Base-by-base conservation (phyloP, 30 jellyfish, hydroid and myxozoan species). In the Rhopilema esculentum region DNA sequence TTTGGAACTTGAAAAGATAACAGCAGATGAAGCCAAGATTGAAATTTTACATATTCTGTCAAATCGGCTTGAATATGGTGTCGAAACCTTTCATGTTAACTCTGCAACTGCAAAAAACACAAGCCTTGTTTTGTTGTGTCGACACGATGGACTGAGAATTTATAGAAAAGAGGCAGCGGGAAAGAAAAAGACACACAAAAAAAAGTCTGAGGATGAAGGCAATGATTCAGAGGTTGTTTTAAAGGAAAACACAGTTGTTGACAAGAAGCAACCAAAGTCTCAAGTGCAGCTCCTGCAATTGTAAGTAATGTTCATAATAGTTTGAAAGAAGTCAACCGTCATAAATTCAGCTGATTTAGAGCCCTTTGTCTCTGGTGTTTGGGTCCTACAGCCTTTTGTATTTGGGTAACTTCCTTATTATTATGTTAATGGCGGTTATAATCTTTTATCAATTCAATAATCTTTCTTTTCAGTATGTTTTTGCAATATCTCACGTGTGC, bases 81-180 rank as follows among this genome's bases (percentile, higher is more conserved):
- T 95, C 20, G 98, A 95, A 57, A 68, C 95, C 17, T 95, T 95
- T 81, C 80, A 68, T 50, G 99, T 95, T 61, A 81, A 82, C 57
- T 95, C 99, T 19, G 97, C 95, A 8, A 80, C 89, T 1, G 97
- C 93, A 25, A 82, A 85, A 27, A 91, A 95, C 49, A 91, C 95
- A 26, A 83, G 93, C 57, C 86, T 95, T 8, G 66, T 79, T 17
- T 87, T 95, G 26, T 72, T 92, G 4, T 97, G 95, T 67, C 96
- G 97, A 16, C 96, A 72, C 75, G 99, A 95, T 91, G 99, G 99
- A 20, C 70, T 95, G 74, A 53, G 99, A 61, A 83, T 95, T 40
- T 90, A 84, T 77, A 78, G 83, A 71, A 57, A 69, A 53, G 94
- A 86, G 19, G 28, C 82, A n/a, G 51, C 52, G 29, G 27, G 30